Percentiles rank a stretch among this genome's conserved stretches.
phyloP scores from a whole-genome alignment of 2,888 invertebrate species.

The Clitarchus hookeri region DNA sequence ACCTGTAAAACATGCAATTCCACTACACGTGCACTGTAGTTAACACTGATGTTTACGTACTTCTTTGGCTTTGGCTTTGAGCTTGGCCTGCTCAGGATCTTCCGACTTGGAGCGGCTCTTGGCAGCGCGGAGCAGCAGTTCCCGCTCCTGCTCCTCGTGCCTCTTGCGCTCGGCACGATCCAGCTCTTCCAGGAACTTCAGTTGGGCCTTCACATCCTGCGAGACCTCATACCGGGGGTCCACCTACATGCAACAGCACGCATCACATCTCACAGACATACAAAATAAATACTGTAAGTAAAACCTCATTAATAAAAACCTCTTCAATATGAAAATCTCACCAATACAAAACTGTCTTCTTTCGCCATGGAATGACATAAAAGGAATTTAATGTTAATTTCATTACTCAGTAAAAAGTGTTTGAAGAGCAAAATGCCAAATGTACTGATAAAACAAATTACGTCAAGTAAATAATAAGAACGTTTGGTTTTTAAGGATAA shows the following conservation, averaged over 20 bases:
- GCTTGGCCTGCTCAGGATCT: constrained; percentile 96
- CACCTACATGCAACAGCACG: constrained; percentile 59
- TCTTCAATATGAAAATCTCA: background rate
- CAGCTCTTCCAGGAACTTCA: constrained; percentile 95
- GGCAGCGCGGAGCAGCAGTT: constrained; percentile 89
- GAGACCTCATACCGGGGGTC: constrained; percentile 87
- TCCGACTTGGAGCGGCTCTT: constrained; percentile 96
- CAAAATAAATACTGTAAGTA: no score
- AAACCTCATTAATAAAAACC: no score
- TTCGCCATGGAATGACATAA: no score
- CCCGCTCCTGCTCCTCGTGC: constrained; percentile 94
- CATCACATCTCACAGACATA: background rate
- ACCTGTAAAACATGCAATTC: no score
- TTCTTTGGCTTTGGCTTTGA: constrained; percentile 92
- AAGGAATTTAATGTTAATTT: no score
- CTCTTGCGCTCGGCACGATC: constrained; percentile 92
- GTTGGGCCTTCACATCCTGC: constrained; percentile 89
- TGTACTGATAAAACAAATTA: no score
- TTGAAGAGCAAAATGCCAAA: no score
- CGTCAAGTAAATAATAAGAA: no score
- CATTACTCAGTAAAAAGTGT: no score
- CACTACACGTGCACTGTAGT: no score
- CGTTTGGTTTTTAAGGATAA: no score
- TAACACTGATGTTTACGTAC: constrained; percentile 51
- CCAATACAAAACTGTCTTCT: background rate